Conservation (phyloP, 2,113 vertebrate species). For the Pedetes capensis region DNA sequence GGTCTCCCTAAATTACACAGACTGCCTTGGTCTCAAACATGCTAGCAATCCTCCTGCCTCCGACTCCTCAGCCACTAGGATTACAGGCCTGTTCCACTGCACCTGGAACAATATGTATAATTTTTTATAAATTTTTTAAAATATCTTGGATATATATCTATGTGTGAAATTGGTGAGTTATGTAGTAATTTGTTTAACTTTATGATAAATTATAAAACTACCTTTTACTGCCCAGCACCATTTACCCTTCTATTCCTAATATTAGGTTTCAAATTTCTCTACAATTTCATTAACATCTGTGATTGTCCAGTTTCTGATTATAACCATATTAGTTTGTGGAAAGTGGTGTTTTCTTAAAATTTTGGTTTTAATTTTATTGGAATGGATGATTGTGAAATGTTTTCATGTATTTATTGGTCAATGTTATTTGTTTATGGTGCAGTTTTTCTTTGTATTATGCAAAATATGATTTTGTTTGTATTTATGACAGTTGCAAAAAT, state of each 20-base stretch:
- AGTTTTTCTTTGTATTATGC: too few relatives aligned
- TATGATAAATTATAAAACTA: neutral
- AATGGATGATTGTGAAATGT: neutral
- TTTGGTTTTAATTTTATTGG: neutral
- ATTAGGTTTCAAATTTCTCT: neutral
- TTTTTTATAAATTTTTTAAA: neutral
- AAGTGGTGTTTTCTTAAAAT: neutral
- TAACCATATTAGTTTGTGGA: neutral
- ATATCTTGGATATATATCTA: neutral
- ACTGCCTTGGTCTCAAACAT: too few relatives aligned
- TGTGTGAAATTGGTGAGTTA: neutral
- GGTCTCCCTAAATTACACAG: too few relatives aligned
- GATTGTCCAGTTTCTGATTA: too few relatives aligned
- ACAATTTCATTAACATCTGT: neutral
- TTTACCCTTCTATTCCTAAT: neutral
- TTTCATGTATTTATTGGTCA: neutral
- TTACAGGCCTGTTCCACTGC: too few relatives aligned
- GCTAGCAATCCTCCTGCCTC: too few relatives aligned
- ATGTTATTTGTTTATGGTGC: neutral
- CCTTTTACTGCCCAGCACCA: neutral
- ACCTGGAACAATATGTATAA: too few relatives aligned
- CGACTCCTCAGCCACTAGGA: too few relatives aligned
- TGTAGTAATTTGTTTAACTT: neutral
- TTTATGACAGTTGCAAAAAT: conserved; percentile 44
- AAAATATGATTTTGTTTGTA: conserved; percentile 5